These are phyloP conservation scores for Sturnira hondurensis DNA, from an alignment of 2,113 vertebrate species.

Conservation along the genomic window DNA sequence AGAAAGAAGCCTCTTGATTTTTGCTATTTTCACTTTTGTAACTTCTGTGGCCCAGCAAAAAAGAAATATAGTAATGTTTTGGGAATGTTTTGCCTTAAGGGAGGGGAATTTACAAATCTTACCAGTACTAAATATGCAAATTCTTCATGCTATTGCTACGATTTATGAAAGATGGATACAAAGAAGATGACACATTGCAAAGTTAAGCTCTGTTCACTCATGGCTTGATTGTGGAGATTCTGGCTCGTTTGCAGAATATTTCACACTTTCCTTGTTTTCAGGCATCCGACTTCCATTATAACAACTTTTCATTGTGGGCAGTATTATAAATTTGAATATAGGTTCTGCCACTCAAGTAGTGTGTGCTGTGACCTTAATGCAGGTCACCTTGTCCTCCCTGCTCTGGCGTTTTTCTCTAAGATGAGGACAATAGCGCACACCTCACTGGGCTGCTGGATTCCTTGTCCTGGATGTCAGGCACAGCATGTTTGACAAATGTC, in stretches of 20 bases:
- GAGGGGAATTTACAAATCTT: neutral
- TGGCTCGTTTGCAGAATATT: neutral
- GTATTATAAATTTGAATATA: neutral
- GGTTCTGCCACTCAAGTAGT: neutral
- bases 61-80: neutral
- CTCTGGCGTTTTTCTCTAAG: neutral
- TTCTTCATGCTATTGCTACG: neutral
- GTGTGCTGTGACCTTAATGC: neutral
- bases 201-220: neutral
- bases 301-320: neutral
- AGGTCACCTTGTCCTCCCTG: neutral
- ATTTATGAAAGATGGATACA: neutral
- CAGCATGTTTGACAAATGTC: neutral
- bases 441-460: neutral
- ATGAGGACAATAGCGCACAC: neutral
- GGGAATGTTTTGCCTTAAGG: neutral
- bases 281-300: neutral
- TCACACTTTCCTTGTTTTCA: neutral
- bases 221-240: neutral
- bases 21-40: neutral
- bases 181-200: neutral
- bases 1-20: conserved; percentile 3
- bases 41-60: neutral
- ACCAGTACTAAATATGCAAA: neutral
- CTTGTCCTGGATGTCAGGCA: neutral